Conservation (phyloP, 2,888 invertebrate genomes). For the Zygogramma bicolorata region DNA sequence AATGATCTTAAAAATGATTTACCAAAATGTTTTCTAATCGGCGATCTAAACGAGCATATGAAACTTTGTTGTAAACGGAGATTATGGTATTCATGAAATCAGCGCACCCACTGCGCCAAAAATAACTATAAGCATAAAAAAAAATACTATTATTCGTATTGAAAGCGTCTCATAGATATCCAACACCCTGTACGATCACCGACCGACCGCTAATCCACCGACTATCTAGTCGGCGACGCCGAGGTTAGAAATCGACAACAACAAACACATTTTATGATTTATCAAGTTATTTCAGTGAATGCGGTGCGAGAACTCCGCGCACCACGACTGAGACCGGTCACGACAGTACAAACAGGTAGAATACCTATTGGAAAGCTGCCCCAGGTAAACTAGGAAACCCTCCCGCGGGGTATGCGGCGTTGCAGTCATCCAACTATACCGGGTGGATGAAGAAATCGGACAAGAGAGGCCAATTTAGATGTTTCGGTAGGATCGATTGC, state of each 20-base stretch:
- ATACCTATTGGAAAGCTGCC: constrained; percentile 56
- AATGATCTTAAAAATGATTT: too few relatives aligned
- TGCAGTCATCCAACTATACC: constrained; percentile 33
- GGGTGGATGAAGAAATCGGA: not conserved
- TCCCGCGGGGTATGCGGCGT: constrained; percentile 61
- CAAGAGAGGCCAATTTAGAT: not conserved
- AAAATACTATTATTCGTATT: too few relatives aligned
- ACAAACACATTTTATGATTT: constrained; percentile 21
- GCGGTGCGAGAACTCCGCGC: not conserved
- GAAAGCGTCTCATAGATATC: not conserved
- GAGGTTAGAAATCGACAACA: constrained; percentile 3
- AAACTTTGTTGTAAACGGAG: too few relatives aligned
- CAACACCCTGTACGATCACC: not conserved
- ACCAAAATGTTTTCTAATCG: too few relatives aligned
- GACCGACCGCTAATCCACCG: not conserved
- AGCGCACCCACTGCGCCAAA: too few relatives aligned
- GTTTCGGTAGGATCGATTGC: too few relatives aligned
- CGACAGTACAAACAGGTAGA: constrained; percentile 53
- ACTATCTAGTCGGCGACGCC: not conserved
- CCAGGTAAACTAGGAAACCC: constrained; percentile 66
- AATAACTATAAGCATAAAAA: too few relatives aligned
- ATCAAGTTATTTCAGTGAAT: constrained; percentile 18
- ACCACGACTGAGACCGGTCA: constrained; percentile 47
- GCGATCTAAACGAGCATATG: too few relatives aligned
- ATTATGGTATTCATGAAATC: too few relatives aligned